Evolutionary conservation across 2,797 vertebrate species (phyloP).

Genomic region (Takifugu rubripes): DNA sequence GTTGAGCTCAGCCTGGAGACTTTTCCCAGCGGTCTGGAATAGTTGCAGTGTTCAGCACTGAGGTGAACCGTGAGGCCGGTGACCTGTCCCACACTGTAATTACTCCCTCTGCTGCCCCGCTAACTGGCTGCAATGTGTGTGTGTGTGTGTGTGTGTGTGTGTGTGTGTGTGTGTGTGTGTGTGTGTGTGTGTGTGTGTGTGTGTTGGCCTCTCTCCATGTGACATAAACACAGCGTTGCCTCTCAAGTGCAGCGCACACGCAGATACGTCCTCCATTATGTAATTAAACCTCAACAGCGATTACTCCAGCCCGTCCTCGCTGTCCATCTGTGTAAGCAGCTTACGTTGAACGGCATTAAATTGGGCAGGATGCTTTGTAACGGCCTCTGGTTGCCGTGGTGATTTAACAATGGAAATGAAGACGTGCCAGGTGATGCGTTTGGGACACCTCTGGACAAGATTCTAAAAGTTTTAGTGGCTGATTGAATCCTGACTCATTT

Average conservation of each 20-base stretch:
- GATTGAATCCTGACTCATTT: too few relatives aligned
- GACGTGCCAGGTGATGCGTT: neutral
- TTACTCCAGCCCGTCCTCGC: conserved; percentile 11
- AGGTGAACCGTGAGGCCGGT: conserved; percentile 56
- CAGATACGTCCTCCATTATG: conserved; percentile 3
- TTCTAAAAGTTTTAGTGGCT: too few relatives aligned
- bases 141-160: conserved; percentile 26
- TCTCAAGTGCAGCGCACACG: neutral
- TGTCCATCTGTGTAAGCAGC: neutral
- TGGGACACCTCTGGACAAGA: too few relatives aligned
- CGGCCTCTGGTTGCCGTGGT: neutral
- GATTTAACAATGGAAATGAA: neutral
- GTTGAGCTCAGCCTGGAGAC: conserved; percentile 41
- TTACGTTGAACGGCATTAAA: neutral
- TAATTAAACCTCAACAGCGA: conserved; percentile 23
- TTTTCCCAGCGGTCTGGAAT: conserved; percentile 59
- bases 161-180: conserved; percentile 8
- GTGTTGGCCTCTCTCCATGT: too few relatives aligned
- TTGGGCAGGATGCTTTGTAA: neutral
- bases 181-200: too few relatives aligned
- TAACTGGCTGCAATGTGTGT: conserved; percentile 6
- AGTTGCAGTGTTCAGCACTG: conserved; percentile 48
- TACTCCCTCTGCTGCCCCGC: conserved; percentile 44
- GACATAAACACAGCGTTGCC: conserved; percentile 11
- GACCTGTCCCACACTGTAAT: conserved; percentile 61